Percentiles rank a stretch among this genome's conserved stretches.
Conservation (phyloP, 92 coral and sea anemone species). For the Bergia puertoricense region DNA sequence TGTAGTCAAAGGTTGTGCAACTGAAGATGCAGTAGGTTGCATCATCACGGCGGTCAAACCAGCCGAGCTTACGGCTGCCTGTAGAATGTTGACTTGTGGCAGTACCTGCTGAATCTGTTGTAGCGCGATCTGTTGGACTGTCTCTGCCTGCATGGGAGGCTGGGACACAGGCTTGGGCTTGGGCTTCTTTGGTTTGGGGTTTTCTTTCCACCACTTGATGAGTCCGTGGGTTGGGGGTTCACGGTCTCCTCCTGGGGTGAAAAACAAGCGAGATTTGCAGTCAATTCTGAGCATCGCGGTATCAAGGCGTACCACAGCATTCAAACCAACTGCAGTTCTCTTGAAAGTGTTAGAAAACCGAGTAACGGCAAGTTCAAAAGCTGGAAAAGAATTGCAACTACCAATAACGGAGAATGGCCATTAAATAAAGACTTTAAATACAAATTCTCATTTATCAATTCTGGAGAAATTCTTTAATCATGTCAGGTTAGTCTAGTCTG, state of each 20-base stretch:
- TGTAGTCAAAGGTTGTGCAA: conserved; percentile 71
- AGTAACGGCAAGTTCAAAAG: too few species aligned
- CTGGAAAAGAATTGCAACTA: too few species aligned
- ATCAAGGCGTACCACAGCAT: neutral
- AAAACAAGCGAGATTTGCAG: neutral
- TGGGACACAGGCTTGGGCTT: conserved; percentile 82
- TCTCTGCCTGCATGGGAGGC: conserved; percentile 67
- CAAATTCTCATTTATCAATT: too few species aligned
- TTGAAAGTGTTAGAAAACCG: neutral
- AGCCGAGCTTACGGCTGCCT: conserved; percentile 89
- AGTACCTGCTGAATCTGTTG: conserved; percentile 86
- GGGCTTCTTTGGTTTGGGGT: conserved; percentile 96
- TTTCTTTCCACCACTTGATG: conserved; percentile 98
- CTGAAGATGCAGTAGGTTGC: conserved; percentile 76
- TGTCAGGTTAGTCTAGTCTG: too few species aligned
- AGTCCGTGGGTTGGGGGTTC: conserved; percentile 99
- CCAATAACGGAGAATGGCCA: too few species aligned
- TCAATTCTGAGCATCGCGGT: too few species aligned
- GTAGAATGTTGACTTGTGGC: conserved; percentile 89
- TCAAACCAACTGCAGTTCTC: neutral
- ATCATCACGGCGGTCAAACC: conserved; percentile 89
- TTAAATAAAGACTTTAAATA: too few species aligned
- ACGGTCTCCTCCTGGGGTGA: conserved; percentile 87
- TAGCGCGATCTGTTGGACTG: conserved; percentile 85
- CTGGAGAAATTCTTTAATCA: too few species aligned